A percentile compares a stretch with the other conserved stretches of the same genome.
Conservation (phyloP, 2,888 invertebrate species). For the Athripsodes cinereus region DNA sequence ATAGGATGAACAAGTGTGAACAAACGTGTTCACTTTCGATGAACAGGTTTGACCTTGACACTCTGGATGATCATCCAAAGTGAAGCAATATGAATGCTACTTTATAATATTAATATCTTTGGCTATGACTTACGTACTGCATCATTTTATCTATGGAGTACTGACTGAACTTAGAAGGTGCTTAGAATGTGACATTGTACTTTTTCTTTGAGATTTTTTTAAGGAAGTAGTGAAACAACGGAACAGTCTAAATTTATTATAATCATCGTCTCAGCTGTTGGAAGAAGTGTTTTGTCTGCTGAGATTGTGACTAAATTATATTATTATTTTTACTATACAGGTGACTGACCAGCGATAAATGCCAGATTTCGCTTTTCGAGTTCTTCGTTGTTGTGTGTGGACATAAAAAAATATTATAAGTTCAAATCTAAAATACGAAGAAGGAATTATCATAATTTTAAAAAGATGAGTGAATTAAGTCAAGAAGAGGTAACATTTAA, state of each 20-base stretch:
- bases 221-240: neutral
- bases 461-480: constrained; percentile 73
- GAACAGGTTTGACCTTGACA: no score
- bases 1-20: no score
- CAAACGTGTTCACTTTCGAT: no score
- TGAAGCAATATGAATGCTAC: no score
- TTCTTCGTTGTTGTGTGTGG: neutral
- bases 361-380: no score
- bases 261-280: constrained; percentile 22
- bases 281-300: constrained; percentile 17
- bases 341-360: neutral
- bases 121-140: neutral
- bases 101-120: neutral
- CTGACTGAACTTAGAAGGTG: neutral
- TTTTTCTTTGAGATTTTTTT: neutral
- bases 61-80: no score
- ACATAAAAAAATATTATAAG: neutral
- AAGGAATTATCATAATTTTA: neutral
- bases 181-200: neutral
- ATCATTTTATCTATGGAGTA: neutral
- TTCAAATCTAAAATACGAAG: neutral
- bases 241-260: constrained; percentile 16
- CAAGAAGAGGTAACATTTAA: constrained; percentile 75
- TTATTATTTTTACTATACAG: neutral
- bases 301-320: constrained; percentile 17